Percentiles rank a stretch among this genome's conserved stretches.
Evolutionary conservation across 1,140 invertebrate genomes (phyloP).

Genomic region (Pollicipes pollicipes): DNA sequence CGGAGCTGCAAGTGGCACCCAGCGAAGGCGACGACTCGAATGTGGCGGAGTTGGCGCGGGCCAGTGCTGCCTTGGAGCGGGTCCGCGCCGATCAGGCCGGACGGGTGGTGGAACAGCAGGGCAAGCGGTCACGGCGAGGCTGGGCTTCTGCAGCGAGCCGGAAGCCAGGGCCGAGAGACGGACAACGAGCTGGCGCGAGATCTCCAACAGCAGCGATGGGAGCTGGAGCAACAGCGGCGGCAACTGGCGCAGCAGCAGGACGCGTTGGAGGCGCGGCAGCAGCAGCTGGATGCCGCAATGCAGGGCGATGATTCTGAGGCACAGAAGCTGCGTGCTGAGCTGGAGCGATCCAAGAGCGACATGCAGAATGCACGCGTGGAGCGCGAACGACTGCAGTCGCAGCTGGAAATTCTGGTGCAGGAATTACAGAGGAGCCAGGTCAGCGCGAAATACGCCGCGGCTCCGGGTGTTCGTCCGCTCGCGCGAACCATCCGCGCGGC

Average conservation of each 20-base stretch:
- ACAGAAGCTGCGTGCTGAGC: slow-evolving; percentile 45
- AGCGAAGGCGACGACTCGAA: neutral
- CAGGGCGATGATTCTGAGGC: slow-evolving; percentile 32
- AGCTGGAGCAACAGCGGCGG: slow-evolving; percentile 32
- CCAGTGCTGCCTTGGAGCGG: neutral
- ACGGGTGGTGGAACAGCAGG: neutral
- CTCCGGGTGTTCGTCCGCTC: neutral
- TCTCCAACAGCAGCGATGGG: slow-evolving; percentile 32
- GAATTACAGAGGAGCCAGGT: slow-evolving; percentile 87
- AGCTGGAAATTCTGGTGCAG: slow-evolving; percentile 77
- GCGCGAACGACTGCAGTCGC: slow-evolving; percentile 67
- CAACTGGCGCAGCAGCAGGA: slow-evolving; percentile 36
- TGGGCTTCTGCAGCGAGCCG: neutral
- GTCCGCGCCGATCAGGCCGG: neutral
- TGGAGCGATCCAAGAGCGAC: slow-evolving; percentile 55
- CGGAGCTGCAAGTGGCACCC: neutral
- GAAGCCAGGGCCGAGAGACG: neutral
- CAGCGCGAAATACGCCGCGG: slow-evolving; percentile 21
- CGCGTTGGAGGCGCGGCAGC: slow-evolving; percentile 31
- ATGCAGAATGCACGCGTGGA: slow-evolving; percentile 55
- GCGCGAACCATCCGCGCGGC: neutral
- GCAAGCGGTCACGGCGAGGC: neutral
- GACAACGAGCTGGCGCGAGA: slow-evolving; percentile 8
- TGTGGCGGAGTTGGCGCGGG: neutral
- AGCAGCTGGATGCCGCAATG: slow-evolving; percentile 4